A percentile compares a stretch with the other conserved stretches of the same genome.
Conservation (phyloP, 1,140 invertebrate species). For the Agraylea sexmaculata region DNA sequence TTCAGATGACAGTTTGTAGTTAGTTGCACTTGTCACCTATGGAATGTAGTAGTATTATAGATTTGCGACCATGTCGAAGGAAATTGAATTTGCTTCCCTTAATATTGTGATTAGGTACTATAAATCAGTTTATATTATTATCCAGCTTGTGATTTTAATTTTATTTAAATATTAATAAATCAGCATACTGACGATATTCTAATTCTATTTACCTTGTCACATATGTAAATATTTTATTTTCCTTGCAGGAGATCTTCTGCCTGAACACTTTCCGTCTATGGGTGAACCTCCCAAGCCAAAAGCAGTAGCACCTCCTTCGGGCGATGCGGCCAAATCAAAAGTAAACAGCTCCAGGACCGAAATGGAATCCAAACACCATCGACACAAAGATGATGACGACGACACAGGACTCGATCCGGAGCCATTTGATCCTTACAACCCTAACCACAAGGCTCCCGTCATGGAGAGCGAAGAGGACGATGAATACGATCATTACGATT, state of each 20-base stretch:
- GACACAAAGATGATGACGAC: slow-evolving; percentile 25
- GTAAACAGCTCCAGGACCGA: not conserved
- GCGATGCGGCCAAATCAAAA: slow-evolving; percentile 22
- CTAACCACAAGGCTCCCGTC: slow-evolving; percentile 31
- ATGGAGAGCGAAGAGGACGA: slow-evolving; percentile 27
- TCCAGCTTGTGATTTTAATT: no score
- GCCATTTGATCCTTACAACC: slow-evolving; percentile 38
- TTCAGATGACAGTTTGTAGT: no score
- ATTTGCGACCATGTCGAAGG: no score
- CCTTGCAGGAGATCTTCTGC: slow-evolving; percentile 27
- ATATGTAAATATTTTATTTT: slow-evolving; percentile 13
- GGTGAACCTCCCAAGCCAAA: slow-evolving; percentile 30
- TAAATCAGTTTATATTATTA: no score
- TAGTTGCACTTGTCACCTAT: no score
- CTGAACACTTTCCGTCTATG: slow-evolving; percentile 24
- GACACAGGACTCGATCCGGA: slow-evolving; percentile 25
- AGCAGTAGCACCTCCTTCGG: slow-evolving; percentile 36
- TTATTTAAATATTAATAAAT: no score
- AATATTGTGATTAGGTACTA: no score
- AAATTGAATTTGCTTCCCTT: no score
- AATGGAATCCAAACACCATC: slow-evolving; percentile 23
- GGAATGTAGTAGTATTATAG: no score
- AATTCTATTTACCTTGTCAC: no score
- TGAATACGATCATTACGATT: slow-evolving; percentile 37
- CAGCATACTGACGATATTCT: no score